Conservation (phyloP, 2,888 invertebrate species). For the Stenodera caucasica region DNA sequence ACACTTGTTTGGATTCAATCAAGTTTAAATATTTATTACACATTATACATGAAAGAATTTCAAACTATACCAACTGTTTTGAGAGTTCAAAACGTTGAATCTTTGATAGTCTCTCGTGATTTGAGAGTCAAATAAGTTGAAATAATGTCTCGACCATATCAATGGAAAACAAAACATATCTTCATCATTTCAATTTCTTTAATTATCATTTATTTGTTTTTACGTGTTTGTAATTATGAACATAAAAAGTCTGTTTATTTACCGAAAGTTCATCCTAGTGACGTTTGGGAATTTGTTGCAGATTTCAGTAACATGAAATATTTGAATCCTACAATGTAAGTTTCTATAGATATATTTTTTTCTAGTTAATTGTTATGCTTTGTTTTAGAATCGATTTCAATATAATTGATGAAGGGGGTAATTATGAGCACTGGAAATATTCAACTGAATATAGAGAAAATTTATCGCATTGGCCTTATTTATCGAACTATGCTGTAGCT, state of each 20-base stretch:
- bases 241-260: slow-evolving; percentile 59
- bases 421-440: slow-evolving; percentile 71
- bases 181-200: slow-evolving; percentile 35
- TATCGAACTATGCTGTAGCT: slow-evolving; percentile 62
- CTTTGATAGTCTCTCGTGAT: too few relatives aligned
- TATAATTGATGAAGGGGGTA: slow-evolving; percentile 66
- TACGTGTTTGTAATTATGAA: slow-evolving; percentile 50
- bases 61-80: too few relatives aligned
- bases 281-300: slow-evolving; percentile 74
- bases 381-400: slow-evolving; percentile 62
- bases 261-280: slow-evolving; percentile 60
- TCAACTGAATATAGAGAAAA: slow-evolving; percentile 66
- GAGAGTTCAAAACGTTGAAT: too few relatives aligned
- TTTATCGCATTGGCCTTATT: slow-evolving; percentile 66
- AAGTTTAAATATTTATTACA: too few relatives aligned
- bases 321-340: slow-evolving; percentile 74
- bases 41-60: too few relatives aligned
- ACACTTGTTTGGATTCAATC: too few relatives aligned
- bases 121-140: not conserved
- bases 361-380: not conserved
- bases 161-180: slow-evolving; percentile 47
- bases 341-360: slow-evolving; percentile 30
- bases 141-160: slow-evolving; percentile 16
- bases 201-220: slow-evolving; percentile 43
- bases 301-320: slow-evolving; percentile 73